These are phyloP conservation scores for Myzus persicae DNA, from an alignment of 1,140 invertebrate genomes.

Conservation along the genomic window DNA sequence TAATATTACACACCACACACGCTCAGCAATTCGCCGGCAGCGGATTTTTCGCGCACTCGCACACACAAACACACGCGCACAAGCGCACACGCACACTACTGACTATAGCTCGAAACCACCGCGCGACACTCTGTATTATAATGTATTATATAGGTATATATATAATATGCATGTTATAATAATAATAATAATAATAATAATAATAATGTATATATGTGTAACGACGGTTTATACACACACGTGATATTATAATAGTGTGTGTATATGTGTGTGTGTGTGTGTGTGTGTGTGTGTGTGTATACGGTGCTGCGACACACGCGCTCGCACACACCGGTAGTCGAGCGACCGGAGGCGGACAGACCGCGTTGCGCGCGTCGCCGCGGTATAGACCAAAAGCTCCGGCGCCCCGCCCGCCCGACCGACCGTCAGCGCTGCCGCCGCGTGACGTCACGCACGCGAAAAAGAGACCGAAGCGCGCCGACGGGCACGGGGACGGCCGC, in stretches of 20 bases:
- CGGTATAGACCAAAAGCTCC: constrained; percentile 10
- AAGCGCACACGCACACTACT: background rate
- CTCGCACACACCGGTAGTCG: background rate
- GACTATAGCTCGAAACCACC: background rate
- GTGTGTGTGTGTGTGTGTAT: background rate
- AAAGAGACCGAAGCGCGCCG: background rate
- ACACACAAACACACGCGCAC: background rate
- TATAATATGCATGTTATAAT: too few relatives aligned
- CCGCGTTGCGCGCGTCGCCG: constrained; percentile 36
- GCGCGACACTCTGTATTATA: background rate
- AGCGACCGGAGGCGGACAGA: background rate
- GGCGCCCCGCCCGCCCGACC: background rate
- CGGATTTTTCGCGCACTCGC: background rate
- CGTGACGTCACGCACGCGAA: constrained; percentile 14
- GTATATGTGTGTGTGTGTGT: too few relatives aligned
- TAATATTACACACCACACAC: background rate
- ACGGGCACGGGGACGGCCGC: background rate
- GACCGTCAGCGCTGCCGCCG: background rate
- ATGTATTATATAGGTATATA: background rate
- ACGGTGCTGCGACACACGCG: background rate
- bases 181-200: constrained; percentile 6
- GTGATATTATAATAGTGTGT: background rate
- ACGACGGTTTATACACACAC: too few relatives aligned
- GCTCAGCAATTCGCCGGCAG: constrained; percentile 5
- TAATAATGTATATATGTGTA: background rate